Conservation (phyloP, 2,888 invertebrate genomes). For the Trichogramma evanescens region DNA sequence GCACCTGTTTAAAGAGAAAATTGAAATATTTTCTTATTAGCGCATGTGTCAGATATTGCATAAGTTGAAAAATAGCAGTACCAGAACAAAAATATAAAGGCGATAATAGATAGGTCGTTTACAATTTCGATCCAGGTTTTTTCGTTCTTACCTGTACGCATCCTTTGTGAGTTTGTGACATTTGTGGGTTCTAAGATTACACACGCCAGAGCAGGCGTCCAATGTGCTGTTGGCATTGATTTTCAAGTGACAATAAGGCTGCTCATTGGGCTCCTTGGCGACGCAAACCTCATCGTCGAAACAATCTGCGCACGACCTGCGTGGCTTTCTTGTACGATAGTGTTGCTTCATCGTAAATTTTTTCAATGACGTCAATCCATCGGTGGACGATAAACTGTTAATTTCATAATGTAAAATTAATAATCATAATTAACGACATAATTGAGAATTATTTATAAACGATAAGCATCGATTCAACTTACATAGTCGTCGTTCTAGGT, state of each 20-base stretch:
- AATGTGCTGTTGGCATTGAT: conserved; percentile 52
- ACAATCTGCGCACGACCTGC: conserved; percentile 41
- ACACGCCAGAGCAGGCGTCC: conserved; percentile 53
- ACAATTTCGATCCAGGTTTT: too few relatives aligned
- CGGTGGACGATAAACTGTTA: too few relatives aligned
- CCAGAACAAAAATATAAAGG: too few relatives aligned
- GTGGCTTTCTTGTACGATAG: neutral
- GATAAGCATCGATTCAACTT: too few relatives aligned
- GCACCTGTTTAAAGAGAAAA: conserved; percentile 42
- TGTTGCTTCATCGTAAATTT: neutral
- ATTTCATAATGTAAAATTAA: too few relatives aligned
- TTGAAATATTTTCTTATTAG: neutral
- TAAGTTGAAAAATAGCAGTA: neutral
- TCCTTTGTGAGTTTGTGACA: conserved; percentile 46
- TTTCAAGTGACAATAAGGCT: conserved; percentile 53
- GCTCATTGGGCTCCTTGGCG: conserved; percentile 55
- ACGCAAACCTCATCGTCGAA: conserved; percentile 55
- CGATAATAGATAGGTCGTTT: too few relatives aligned
- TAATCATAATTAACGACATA: too few relatives aligned
- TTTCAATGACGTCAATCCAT: conserved; percentile 24
- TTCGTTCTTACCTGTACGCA: conserved; percentile 40
- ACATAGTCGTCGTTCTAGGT: too few relatives aligned
- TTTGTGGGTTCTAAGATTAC: conserved; percentile 42
- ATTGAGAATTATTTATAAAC: too few relatives aligned
- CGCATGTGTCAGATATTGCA: neutral